A percentile compares a stretch with the other conserved stretches of the same genome.
phyloP scores from a whole-genome alignment of 2,797 vertebrate genomes.

The Microctenopoma steveboyesi region DNA sequence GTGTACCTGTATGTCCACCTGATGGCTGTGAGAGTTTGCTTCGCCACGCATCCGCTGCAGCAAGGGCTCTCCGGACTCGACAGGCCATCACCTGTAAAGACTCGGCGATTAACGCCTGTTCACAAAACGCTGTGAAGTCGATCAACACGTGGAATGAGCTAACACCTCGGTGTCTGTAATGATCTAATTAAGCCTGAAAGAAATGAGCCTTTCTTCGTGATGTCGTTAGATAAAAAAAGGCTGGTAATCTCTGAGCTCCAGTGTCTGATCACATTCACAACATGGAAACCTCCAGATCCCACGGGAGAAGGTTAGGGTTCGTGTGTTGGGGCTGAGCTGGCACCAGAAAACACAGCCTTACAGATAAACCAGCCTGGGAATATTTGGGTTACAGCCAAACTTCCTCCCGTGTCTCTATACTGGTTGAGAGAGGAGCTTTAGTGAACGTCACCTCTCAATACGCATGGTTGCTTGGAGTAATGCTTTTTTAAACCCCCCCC shows the following conservation, averaged over 20 bases:
- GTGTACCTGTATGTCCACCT: no score
- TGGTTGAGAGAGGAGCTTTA: background rate
- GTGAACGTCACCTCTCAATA: slow-evolving; percentile 8
- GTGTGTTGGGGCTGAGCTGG: no score
- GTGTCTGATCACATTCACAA: background rate
- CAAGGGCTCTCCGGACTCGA: background rate
- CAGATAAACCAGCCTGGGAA: no score
- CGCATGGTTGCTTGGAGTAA: slow-evolving; percentile 8
- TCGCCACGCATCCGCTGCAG: background rate
- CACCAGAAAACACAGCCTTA: background rate
- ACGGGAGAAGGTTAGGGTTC: no score
- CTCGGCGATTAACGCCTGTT: slow-evolving; percentile 57
- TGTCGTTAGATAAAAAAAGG: background rate
- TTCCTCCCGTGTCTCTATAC: background rate
- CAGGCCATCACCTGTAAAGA: slow-evolving; percentile 23
- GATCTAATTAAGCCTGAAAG: slow-evolving; percentile 59
- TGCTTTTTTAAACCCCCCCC: background rate
- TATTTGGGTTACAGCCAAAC: no score
- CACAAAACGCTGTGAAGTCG: slow-evolving; percentile 64
- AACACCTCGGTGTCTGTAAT: slow-evolving; percentile 66
- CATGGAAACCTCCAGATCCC: no score
- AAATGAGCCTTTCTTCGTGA: background rate
- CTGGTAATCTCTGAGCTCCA: background rate
- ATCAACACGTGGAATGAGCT: slow-evolving; percentile 67
- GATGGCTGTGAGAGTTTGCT: no score